Evolutionary conservation across 2,888 invertebrate species (phyloP).

Genomic region (Alloscopus bannaensis): DNA sequence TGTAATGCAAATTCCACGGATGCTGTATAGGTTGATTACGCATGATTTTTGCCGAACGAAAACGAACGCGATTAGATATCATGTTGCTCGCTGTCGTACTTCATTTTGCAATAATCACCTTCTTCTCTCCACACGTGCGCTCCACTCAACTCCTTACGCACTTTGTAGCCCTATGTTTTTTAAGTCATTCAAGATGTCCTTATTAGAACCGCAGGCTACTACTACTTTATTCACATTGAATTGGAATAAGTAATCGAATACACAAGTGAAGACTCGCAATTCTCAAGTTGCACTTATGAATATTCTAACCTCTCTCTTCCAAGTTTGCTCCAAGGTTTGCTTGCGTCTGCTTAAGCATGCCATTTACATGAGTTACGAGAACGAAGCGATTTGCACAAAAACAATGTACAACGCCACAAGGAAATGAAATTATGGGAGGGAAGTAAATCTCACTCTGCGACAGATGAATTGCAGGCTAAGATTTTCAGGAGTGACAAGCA

Average conservation of each 20-base stretch:
- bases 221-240: neutral
- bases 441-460: conserved; percentile 9
- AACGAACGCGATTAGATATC: conserved; percentile 39
- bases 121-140: conserved; percentile 15
- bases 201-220: conserved; percentile 3
- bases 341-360: conserved; percentile 33
- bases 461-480: neutral
- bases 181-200: neutral
- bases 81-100: too few relatives aligned
- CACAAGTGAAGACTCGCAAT: neutral
- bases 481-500: neutral
- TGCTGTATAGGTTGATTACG: conserved; percentile 4
- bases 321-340: conserved; percentile 54
- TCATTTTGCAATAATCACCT: too few relatives aligned
- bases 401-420: conserved; percentile 11
- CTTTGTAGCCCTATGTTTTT: neutral
- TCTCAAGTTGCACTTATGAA: conserved; percentile 40
- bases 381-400: conserved; percentile 14
- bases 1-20: too few relatives aligned
- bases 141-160: conserved; percentile 15
- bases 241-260: conserved; percentile 3
- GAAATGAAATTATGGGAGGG: conserved; percentile 28
- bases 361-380: conserved; percentile 35
- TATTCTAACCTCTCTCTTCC: conserved; percentile 49
- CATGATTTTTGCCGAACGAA: conserved; percentile 8